phyloP scores from a whole-genome alignment of 2,888 invertebrate genomes.

The Argynnis bischoffii region DNA sequence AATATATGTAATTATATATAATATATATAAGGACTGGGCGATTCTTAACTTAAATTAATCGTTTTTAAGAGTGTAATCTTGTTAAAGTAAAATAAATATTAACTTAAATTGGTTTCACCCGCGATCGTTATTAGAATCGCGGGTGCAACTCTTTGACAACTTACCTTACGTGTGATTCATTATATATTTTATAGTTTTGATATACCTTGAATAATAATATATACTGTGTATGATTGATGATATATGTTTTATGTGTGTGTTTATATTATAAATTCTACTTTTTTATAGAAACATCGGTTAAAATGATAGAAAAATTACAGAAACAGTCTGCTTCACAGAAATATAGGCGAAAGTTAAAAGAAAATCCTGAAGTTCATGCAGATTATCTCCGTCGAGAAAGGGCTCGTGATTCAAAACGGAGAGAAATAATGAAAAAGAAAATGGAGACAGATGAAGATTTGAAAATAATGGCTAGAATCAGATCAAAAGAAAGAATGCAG shows the following conservation, averaged over 20 bases:
- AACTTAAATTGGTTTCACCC: slow-evolving; percentile 35
- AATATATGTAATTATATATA: too few relatives aligned
- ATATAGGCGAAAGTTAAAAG: slow-evolving; percentile 41
- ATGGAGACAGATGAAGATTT: slow-evolving; percentile 39
- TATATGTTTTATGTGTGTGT: background rate
- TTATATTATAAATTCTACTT: background rate
- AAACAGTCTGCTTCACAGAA: slow-evolving; percentile 41
- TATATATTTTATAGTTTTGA: slow-evolving; percentile 30
- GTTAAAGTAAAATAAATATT: slow-evolving; percentile 29
- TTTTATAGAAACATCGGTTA: background rate
- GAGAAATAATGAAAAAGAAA: slow-evolving; percentile 40
- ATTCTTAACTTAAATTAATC: slow-evolving; percentile 22
- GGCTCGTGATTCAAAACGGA: slow-evolving; percentile 41
- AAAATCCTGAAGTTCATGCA: slow-evolving; percentile 39
- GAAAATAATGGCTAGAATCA: slow-evolving; percentile 39
- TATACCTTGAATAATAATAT: slow-evolving; percentile 33
- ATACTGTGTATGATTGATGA: slow-evolving; percentile 29
- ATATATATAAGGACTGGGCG: too few relatives aligned
- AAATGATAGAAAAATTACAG: slow-evolving; percentile 20
- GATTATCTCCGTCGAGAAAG: slow-evolving; percentile 38
- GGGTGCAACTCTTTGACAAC: background rate
- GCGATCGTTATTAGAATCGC: background rate
- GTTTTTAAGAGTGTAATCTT: slow-evolving; percentile 27
- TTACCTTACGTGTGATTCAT: slow-evolving; percentile 15
- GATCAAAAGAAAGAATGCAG: slow-evolving; percentile 42